A percentile compares a stretch with the other conserved stretches of the same genome.
Evolutionary conservation across 2,797 vertebrate species (phyloP).

Genomic region (Choloepus didactylus): DNA sequence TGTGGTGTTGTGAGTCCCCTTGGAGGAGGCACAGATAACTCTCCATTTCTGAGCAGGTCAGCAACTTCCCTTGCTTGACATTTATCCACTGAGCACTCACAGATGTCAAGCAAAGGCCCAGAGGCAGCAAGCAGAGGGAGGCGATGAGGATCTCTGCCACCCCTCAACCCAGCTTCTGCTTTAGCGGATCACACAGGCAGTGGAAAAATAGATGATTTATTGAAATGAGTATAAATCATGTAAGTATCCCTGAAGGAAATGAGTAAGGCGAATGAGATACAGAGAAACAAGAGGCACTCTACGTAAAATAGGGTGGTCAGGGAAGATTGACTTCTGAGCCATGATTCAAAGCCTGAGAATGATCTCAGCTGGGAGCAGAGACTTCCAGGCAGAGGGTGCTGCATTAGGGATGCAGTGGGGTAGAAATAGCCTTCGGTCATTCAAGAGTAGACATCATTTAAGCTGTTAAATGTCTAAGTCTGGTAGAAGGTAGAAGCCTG

Average conservation of each 20-base stretch:
- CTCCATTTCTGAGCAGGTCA: not conserved
- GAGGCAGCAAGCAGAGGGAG: not conserved
- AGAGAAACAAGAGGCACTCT: not conserved
- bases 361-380: accelerated
- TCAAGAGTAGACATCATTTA: not conserved
- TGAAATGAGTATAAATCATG: not conserved
- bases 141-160: not conserved
- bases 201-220: not conserved
- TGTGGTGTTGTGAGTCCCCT: not conserved
- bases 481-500: not conserved
- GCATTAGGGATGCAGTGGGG: accelerated
- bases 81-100: not conserved
- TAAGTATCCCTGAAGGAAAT: not conserved
- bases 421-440: not conserved
- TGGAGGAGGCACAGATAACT: not conserved
- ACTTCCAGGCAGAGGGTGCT: accelerated
- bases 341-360: not conserved
- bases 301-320: not conserved
- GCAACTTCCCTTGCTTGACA: not conserved
- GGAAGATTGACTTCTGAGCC: not conserved
- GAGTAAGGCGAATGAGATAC: not conserved
- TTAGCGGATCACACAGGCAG: not conserved
- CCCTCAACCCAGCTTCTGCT: not conserved
- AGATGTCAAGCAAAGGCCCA: not conserved
- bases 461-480: not conserved